Percentiles rank a stretch among this genome's conserved stretches.
These are phyloP conservation scores for Andrena camellia DNA, from an alignment of 2,888 invertebrate genomes.

Conservation along the genomic window DNA sequence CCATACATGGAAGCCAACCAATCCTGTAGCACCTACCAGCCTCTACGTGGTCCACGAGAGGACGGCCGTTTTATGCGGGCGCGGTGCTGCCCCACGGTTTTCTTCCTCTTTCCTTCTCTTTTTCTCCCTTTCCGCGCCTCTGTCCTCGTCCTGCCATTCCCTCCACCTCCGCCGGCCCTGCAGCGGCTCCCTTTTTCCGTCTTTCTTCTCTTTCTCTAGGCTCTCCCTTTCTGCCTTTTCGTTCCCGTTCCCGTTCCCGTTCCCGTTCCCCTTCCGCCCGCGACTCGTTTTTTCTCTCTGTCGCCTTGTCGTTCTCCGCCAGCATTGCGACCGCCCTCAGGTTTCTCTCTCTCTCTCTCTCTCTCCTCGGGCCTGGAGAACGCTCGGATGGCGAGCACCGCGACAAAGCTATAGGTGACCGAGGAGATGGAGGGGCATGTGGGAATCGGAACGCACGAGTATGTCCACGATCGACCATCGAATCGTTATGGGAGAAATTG, in stretches of 20 bases:
- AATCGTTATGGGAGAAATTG: constrained; percentile 51
- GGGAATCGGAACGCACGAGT: constrained; percentile 53
- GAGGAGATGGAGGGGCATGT: constrained; percentile 38
- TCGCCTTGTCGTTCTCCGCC: constrained; percentile 8
- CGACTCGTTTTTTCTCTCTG: constrained; percentile 6
- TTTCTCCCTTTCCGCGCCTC: constrained; percentile 32
- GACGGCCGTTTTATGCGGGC: constrained; percentile 75
- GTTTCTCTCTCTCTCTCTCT: neutral
- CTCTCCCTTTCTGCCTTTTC: neutral
- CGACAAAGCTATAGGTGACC: neutral
- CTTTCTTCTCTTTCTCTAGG: constrained; percentile 23
- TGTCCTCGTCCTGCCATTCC: neutral
- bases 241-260: constrained; percentile 6
- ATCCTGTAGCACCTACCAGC: constrained; percentile 72
- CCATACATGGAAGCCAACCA: constrained; percentile 79
- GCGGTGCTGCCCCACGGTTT: constrained; percentile 62
- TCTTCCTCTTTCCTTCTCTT: constrained; percentile 61
- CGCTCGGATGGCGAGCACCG: constrained; percentile 39
- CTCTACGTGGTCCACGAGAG: constrained; percentile 51
- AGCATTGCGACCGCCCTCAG: constrained; percentile 52
- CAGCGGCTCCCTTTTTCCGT: constrained; percentile 20
- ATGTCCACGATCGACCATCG: constrained; percentile 35
- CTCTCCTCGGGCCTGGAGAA: too few relatives aligned
- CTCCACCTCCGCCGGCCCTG: constrained; percentile 54
- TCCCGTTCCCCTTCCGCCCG: neutral